Base-by-base conservation (phyloP, 2,113 vertebrate species). In the Gallinago paraguaiae region DNA sequence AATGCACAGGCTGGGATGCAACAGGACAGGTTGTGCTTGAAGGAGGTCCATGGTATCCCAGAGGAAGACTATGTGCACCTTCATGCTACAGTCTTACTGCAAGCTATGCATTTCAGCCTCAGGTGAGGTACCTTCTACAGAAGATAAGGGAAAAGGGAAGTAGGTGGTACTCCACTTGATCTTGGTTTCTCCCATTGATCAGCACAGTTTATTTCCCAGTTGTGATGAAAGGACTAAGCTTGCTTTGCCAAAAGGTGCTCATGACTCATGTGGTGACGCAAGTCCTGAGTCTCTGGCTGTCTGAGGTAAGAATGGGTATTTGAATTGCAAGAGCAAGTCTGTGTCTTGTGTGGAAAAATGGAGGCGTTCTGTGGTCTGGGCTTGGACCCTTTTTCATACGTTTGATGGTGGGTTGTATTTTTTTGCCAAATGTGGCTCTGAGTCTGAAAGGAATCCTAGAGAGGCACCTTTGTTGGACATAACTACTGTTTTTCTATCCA, bases 331-430 rank as follows among this genome's bases (percentile, higher is more conserved):
- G 24, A 94, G 51, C 56, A 64, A 80, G 53, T 15, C 72, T 64
- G 46, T 70, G 85, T 39, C 43, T 56, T 65, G 23, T 68, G 56
- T 0, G 0, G 53, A 65, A 88, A 67, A 90, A 53, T 0, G 0
- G 48, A 77, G 43, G 60, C 1, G 0, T 90, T 67, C 50, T 83
- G 43, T 60, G 64, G 35, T 67, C n/a, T 86, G 86, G 33, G 11
- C 20, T 78, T 85, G 37, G 37, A 39, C 37, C 37, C 37, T 39
- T 39, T 71, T 80, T 69, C 17, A 20, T 48, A 24, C 5, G 23
- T 74, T 95, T 90, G 43, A 53, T 41, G 7, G 50, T 24, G 39
- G 7, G 3, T 57, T 51, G 12, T 20, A 16, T 13, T 81, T 45
- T 41, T 82, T 87, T 25, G 4, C 60, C 35, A 61, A 78, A 64